Percentiles rank a stretch among this genome's conserved stretches.
phyloP scores from a whole-genome alignment of 2,888 invertebrate species.

The Acleris sparsana region DNA sequence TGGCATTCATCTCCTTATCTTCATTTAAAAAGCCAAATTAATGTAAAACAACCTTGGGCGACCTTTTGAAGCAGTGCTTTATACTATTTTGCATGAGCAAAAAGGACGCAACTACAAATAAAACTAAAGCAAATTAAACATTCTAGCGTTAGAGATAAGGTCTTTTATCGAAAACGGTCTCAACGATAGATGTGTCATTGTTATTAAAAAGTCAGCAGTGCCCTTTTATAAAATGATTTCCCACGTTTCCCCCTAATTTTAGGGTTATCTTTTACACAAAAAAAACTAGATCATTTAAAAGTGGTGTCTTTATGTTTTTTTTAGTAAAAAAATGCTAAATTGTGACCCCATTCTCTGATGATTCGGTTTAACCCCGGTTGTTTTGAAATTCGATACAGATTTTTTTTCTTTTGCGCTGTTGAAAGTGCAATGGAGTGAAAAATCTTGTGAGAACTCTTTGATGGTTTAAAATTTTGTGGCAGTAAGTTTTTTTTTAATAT shows the following conservation, averaged over 20 bases:
- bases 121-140: too few relatives aligned
- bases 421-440: slow-evolving; percentile 41
- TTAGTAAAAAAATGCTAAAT: slow-evolving; percentile 56
- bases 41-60: slow-evolving; percentile 65
- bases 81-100: too few relatives aligned
- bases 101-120: too few relatives aligned
- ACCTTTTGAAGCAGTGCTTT: slow-evolving; percentile 46
- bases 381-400: slow-evolving; percentile 78
- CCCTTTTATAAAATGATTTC: slow-evolving; percentile 56
- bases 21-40: slow-evolving; percentile 49
- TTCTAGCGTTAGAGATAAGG: too few relatives aligned
- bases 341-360: slow-evolving; percentile 77
- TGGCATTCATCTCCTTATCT: slow-evolving; percentile 31
- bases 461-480: slow-evolving; percentile 4
- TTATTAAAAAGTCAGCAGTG: slow-evolving; percentile 39
- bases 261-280: slow-evolving; percentile 71
- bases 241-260: slow-evolving; percentile 79
- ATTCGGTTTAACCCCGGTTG: slow-evolving; percentile 68
- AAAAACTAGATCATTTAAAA: slow-evolving; percentile 75
- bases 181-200: too few relatives aligned
- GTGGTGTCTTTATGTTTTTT: slow-evolving; percentile 63
- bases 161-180: too few relatives aligned
- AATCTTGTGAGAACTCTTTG: slow-evolving; percentile 57
- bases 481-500: not conserved
- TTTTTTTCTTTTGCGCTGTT: slow-evolving; percentile 48